Conservation (phyloP, 2,113 vertebrate species). For the Tautogolabrus adspersus region DNA sequence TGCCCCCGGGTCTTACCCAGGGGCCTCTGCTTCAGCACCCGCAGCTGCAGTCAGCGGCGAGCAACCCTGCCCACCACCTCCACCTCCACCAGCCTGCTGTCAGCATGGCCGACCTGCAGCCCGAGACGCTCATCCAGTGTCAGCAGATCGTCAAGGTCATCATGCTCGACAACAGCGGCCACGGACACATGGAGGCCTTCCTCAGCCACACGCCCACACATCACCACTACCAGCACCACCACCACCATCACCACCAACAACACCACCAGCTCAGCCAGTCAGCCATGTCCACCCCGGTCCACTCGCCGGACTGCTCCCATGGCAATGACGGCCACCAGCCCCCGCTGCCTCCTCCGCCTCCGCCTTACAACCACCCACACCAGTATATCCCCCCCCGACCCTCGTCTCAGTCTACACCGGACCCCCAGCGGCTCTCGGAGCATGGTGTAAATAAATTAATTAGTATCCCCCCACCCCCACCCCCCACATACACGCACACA, state of each 20-base stretch:
- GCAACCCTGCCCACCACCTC: conserved; percentile 84
- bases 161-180: conserved; percentile 94
- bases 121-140: conserved; percentile 97
- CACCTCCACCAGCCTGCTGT: conserved; percentile 67
- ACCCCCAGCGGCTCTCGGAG: conserved; percentile 94
- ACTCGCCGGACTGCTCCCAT: conserved; percentile 76
- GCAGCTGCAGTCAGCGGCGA: conserved; percentile 76
- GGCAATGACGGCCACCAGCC: conserved; percentile 89
- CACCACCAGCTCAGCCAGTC: conserved; percentile 90
- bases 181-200: conserved; percentile 91
- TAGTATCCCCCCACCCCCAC: not conserved
- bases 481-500: not conserved
- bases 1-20: conserved; percentile 60
- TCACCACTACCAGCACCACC: conserved; percentile 88
- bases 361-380: conserved; percentile 96
- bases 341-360: conserved; percentile 93
- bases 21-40: conserved; percentile 79
- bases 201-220: conserved; percentile 92
- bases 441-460: conserved; percentile 87
- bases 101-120: conserved; percentile 83
- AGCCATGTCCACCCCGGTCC: conserved; percentile 88
- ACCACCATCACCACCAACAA: conserved; percentile 83
- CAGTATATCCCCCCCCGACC: conserved; percentile 93
- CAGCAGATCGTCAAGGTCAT: conserved; percentile 99
- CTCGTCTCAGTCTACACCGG: conserved; percentile 90